phyloP scores from a whole-genome alignment of 2,797 vertebrate species.

The Argentina silus region DNA sequence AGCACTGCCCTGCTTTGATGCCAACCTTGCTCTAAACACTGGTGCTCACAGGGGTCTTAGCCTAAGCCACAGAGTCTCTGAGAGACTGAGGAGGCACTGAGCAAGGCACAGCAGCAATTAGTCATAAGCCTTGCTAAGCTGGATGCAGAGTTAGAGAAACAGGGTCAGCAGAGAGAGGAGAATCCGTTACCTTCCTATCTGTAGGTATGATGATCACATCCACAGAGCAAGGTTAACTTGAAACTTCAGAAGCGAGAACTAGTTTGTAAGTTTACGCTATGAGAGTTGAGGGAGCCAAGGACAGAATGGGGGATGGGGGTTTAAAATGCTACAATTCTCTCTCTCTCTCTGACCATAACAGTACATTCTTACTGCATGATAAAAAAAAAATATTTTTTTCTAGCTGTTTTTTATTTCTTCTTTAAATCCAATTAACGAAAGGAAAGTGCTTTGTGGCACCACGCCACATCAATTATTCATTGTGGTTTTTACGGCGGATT shows the following conservation, averaged over 20 bases:
- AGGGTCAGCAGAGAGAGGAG: conserved; percentile 34
- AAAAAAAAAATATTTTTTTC: conserved; percentile 36
- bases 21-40: conserved; percentile 18
- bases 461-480: conserved; percentile 79
- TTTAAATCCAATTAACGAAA: conserved; percentile 78
- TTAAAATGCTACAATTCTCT: conserved; percentile 35
- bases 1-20: conserved; percentile 26
- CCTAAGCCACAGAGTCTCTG: conserved; percentile 24
- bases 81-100: conserved; percentile 22
- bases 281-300: conserved; percentile 26
- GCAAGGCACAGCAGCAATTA: conserved; percentile 45
- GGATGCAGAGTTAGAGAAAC: conserved; percentile 24
- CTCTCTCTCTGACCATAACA: conserved; percentile 22
- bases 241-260: conserved; percentile 13
- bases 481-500: conserved; percentile 70
- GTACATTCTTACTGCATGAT: conserved; percentile 33
- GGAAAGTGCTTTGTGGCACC: conserved; percentile 71
- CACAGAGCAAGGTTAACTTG: conserved; percentile 2
- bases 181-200: not conserved
- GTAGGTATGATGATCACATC: not conserved
- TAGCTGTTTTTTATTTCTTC: conserved; percentile 44
- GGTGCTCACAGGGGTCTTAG: conserved; percentile 18
- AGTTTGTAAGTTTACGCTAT: conserved; percentile 37
- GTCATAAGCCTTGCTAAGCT: conserved; percentile 44
- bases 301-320: conserved; percentile 46